Percentiles rank a stretch among this genome's conserved stretches.
Conservation (phyloP, 2,888 invertebrate genomes). For the Platynereis dumerilii region DNA sequence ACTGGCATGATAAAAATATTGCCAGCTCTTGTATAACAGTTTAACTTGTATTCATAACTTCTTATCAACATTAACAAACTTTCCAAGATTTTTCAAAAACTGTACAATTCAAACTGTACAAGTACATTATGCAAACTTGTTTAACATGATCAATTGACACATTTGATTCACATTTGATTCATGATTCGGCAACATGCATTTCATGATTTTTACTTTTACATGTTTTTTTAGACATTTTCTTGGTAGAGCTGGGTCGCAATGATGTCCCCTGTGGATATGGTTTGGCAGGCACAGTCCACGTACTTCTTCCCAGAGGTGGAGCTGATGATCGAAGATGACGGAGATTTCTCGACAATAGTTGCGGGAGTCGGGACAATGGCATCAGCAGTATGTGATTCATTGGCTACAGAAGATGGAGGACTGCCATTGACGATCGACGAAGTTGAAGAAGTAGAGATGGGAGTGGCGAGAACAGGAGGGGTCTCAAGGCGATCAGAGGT, state of each 20-base stretch:
- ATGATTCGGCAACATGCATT: too few species aligned
- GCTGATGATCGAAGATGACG: conserved; percentile 15
- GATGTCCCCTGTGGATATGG: conserved; percentile 62
- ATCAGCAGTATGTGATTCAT: not conserved
- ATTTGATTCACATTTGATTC: too few species aligned
- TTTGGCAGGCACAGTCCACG: conserved; percentile 55
- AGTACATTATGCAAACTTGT: too few species aligned
- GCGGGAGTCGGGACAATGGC: not conserved
- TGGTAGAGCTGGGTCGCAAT: conserved; percentile 62
- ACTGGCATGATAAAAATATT: too few species aligned
- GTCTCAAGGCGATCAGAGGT: not conserved
- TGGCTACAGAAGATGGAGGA: not conserved
- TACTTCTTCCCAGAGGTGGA: conserved; percentile 35
- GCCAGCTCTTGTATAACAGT: too few species aligned
- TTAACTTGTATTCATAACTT: too few species aligned
- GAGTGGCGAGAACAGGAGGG: not conserved
- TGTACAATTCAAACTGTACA: too few species aligned
- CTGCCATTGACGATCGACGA: not conserved
- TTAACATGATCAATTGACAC: too few species aligned
- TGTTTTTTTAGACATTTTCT: conserved; percentile 41
- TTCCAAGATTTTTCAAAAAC: too few species aligned
- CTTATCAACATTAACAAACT: too few species aligned
- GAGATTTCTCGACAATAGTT: not conserved
- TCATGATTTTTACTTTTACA: too few species aligned
- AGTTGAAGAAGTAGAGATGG: not conserved